These are phyloP conservation scores for Glaucomys volans DNA, from an alignment of 2,113 vertebrate species.

Conservation along the genomic window DNA sequence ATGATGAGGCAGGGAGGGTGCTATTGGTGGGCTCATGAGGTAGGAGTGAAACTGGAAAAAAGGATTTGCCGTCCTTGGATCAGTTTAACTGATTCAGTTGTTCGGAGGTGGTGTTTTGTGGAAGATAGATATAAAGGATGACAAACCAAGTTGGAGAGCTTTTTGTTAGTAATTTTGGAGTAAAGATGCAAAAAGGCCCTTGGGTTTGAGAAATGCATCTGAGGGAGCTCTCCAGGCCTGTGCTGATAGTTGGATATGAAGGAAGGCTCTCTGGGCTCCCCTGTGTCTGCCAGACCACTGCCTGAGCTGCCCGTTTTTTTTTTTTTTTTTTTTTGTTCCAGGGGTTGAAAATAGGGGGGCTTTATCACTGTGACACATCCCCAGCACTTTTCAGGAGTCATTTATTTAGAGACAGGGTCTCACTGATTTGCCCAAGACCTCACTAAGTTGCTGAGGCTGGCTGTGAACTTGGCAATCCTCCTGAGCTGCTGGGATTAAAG, in stretches of 20 bases:
- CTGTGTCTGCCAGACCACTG: background rate
- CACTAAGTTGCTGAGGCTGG: too few relatives aligned
- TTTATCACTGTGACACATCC: too few relatives aligned
- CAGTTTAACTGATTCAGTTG: background rate
- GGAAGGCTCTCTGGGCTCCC: too few relatives aligned
- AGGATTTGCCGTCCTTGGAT: background rate
- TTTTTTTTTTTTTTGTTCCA: too few relatives aligned
- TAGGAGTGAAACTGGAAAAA: background rate
- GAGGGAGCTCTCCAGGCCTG: background rate
- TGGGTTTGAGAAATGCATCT: background rate
- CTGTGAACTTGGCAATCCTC: too few relatives aligned
- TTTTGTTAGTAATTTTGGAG: background rate
- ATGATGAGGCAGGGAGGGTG: too few relatives aligned
- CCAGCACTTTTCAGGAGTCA: too few relatives aligned
- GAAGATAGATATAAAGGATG: background rate
- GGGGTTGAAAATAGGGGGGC: too few relatives aligned
- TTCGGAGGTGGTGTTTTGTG: background rate
- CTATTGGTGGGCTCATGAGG: too few relatives aligned
- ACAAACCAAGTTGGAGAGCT: background rate
- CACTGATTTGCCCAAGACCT: too few relatives aligned
- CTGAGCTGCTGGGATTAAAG: too few relatives aligned
- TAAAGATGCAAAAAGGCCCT: background rate
- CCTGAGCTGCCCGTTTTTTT: background rate
- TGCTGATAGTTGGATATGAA: background rate
- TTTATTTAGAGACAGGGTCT: too few relatives aligned